These are phyloP conservation scores for Balearica regulorum DNA, from an alignment of 2,797 vertebrate genomes.

Conservation along the genomic window DNA sequence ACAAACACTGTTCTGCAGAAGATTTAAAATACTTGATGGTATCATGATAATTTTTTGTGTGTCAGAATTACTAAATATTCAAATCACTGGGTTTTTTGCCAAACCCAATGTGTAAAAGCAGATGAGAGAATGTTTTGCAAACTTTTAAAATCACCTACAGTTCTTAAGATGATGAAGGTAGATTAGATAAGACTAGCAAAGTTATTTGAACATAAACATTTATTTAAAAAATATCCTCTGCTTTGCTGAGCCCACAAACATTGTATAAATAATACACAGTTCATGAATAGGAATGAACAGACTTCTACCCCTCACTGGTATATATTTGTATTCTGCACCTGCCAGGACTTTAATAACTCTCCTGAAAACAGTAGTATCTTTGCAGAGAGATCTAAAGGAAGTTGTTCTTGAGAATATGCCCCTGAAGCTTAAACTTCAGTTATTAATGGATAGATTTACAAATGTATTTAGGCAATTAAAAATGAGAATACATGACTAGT, in stretches of 20 bases:
- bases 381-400: constrained; percentile 36
- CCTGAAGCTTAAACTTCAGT: constrained; percentile 54
- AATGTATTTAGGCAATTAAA: constrained; percentile 21
- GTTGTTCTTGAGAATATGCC: constrained; percentile 58
- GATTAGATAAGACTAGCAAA: constrained; percentile 55
- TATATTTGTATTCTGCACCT: constrained; percentile 43
- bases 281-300: constrained; percentile 58
- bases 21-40: background rate
- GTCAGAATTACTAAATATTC: constrained; percentile 30
- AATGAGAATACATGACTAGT: background rate
- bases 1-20: background rate
- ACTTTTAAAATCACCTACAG: constrained; percentile 35
- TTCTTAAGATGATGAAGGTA: constrained; percentile 32
- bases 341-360: constrained; percentile 27
- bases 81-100: background rate
- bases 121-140: constrained; percentile 25
- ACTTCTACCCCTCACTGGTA: background rate
- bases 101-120: constrained; percentile 3
- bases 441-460: constrained; percentile 23
- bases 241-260: constrained; percentile 55
- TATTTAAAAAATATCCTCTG: constrained; percentile 50
- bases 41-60: background rate
- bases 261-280: constrained; percentile 55
- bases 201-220: constrained; percentile 59
- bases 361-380: constrained; percentile 23